These are phyloP conservation scores for Nycticorax nycticorax DNA, from an alignment of 2,113 vertebrate genomes.

Conservation along the genomic window DNA sequence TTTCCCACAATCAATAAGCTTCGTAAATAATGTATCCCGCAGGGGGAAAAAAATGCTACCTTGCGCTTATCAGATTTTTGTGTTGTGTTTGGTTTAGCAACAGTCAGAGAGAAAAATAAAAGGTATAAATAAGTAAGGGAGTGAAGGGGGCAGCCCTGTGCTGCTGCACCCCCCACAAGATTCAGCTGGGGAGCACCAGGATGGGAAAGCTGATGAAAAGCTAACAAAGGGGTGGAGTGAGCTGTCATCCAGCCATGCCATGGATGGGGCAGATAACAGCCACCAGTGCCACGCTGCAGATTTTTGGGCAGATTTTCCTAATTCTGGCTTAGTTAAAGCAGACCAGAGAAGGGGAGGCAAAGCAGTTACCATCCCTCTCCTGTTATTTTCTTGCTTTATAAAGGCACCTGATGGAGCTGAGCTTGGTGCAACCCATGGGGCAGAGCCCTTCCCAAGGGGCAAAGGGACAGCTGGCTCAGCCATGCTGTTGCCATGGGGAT, in stretches of 20 bases:
- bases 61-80: conserved; percentile 11
- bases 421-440: neutral
- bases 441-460: neutral
- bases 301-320: neutral
- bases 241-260: neutral
- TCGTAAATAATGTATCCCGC: conserved; percentile 34
- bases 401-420: neutral
- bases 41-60: neutral
- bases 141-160: neutral
- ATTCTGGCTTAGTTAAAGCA: neutral
- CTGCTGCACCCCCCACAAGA: neutral
- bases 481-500: neutral
- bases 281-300: neutral
- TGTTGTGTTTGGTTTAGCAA: neutral
- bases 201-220: neutral
- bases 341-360: neutral
- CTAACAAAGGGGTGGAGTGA: rapidly evolving
- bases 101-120: neutral
- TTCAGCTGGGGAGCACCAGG: neutral
- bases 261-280: rapidly evolving
- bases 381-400: neutral
- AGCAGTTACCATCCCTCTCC: neutral
- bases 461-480: neutral
- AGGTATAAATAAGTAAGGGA: neutral
- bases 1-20: conserved; percentile 52